Base-by-base conservation (phyloP, 2,113 vertebrate species). In the Aspiorhynchus laticeps region DNA sequence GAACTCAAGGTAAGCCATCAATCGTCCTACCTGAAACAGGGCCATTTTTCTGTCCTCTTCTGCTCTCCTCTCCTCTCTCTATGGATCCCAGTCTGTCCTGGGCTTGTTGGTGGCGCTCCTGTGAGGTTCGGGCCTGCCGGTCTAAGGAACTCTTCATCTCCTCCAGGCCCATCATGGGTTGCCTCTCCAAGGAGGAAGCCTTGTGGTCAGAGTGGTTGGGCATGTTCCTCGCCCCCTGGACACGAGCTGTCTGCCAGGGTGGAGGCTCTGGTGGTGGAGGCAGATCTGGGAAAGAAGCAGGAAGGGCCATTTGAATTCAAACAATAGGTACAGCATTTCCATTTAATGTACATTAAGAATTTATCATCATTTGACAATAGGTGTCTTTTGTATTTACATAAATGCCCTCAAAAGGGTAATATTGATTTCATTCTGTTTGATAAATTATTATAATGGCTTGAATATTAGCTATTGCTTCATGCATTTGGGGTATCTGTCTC, bases 181-280 rank as follows among this genome's bases (percentile, higher is more conserved):
- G 97, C 92, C 97, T 96, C 94, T 99, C 98, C 93, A 98, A 95
- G 93, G 98, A 99, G 82, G 96, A 95, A 88, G 96, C 97, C 95
- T 98, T 98, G 90, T 96, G 96, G 61, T 98, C 98, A 90, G 95
- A 91, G 2, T 96, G 95, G 85, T 92, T 92, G 67, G 87, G 94
- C 92, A 95, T 36, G 90, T 92, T 97, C 95, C 69, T 95, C 88
- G 91, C 91, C 93, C 95, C 93, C 69, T 96, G 97, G 88, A 97
- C 94, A 77, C 97, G 97, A 92, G 96, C 94, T 91, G 95, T 96
- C 96, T 99, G 98, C 95, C 94, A 95, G 79, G 98, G 98, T 78
- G 98, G 98, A n/a, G 98, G 98, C 86, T 99, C 98, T 33, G 98
- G 98, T 90, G 98, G 97, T 93, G 98, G 98, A 95, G 98, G 98